A percentile compares a stretch with the other conserved stretches of the same genome.
These are phyloP conservation scores for Cricetomys ansorgei DNA, from an alignment of 2,113 vertebrate genomes.

Conservation along the genomic window DNA sequence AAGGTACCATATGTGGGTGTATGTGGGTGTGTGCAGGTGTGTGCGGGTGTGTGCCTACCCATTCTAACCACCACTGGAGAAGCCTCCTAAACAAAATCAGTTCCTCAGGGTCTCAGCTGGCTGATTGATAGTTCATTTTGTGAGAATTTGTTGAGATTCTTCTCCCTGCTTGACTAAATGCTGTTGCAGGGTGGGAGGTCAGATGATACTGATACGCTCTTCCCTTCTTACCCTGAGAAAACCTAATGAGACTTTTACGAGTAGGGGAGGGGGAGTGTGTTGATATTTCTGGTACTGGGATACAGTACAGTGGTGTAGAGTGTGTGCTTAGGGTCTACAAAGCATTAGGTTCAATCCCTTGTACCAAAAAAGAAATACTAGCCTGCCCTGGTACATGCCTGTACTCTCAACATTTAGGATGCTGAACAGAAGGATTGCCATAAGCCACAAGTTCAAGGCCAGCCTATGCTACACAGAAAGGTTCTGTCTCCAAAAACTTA, in stretches of 20 bases:
- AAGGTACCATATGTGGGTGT: slow-evolving; percentile 77
- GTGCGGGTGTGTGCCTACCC: not conserved
- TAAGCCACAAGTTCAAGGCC: not conserved
- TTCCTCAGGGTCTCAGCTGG: not conserved
- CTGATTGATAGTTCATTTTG: not conserved
- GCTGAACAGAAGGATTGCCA: not conserved
- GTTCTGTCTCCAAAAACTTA: not conserved
- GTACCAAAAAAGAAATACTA: not conserved
- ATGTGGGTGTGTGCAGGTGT: not conserved
- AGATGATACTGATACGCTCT: not conserved
- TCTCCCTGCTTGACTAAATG: not conserved
- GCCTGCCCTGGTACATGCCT: not conserved
- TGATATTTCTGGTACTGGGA: not conserved
- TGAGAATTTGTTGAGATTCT: not conserved
- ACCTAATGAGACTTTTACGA: not conserved
- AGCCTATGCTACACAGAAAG: not conserved
- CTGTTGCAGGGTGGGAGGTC: not conserved
- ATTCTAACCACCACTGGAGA: not conserved
- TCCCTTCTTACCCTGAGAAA: not conserved
- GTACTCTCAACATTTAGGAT: not conserved
- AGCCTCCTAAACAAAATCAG: not conserved
- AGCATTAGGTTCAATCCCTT: not conserved
- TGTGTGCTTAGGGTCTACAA: not conserved
- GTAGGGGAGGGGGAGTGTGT: not conserved
- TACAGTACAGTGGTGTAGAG: not conserved